A percentile compares a stretch with the other conserved stretches of the same genome.
Conservation (phyloP, 2,113 vertebrate genomes). For the Cnemophilus loriae region DNA sequence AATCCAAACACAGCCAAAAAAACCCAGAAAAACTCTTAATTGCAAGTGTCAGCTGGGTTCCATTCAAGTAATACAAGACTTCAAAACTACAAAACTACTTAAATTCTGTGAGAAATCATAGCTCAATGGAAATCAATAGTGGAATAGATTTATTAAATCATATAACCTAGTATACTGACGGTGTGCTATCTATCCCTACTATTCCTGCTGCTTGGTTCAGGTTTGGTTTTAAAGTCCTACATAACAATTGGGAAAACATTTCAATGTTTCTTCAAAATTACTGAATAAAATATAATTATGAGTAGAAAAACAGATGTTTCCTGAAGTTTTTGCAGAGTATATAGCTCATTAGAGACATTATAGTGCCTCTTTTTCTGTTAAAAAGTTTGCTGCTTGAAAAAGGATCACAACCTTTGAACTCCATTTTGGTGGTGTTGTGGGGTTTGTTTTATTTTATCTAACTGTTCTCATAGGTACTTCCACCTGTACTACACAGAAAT, state of each 20-base stretch:
- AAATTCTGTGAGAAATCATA: background rate
- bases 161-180: background rate
- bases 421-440: background rate
- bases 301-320: background rate
- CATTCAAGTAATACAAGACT: background rate
- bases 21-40: background rate
- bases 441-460: background rate
- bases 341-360: background rate
- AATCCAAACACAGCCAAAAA: background rate
- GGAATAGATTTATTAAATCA: background rate
- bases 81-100: background rate
- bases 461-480: background rate
- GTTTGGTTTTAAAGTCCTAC: background rate
- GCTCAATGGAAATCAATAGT: background rate
- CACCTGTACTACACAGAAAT: background rate
- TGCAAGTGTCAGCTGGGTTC: background rate
- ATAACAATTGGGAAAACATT: background rate
- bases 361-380: background rate
- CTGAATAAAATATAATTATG: background rate
- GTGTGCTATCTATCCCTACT: background rate
- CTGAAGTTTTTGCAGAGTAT: background rate
- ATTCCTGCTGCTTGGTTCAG: background rate
- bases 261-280: background rate
- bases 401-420: background rate
- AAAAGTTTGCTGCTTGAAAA: background rate